These are phyloP conservation scores for Catocala sponsa DNA, from an alignment of 2,888 invertebrate species.

Conservation along the genomic window DNA sequence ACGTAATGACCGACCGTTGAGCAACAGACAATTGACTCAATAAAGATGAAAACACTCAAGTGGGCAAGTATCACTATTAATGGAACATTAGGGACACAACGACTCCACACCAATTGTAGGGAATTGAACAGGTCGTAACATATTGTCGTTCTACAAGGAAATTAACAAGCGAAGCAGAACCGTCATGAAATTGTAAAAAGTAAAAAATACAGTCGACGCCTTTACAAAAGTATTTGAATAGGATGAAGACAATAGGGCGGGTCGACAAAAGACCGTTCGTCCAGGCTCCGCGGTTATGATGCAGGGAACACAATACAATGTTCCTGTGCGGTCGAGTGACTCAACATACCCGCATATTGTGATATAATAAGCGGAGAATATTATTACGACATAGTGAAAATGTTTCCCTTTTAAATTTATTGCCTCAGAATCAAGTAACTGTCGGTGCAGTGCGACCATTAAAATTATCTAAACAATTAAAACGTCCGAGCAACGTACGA, in stretches of 20 bases:
- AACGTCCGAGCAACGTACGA: constrained; percentile 23
- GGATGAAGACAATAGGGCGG: constrained; percentile 75
- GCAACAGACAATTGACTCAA: constrained; percentile 83
- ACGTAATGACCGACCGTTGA: constrained; percentile 75
- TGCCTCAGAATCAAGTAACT: constrained; percentile 28
- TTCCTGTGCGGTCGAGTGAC: constrained; percentile 79
- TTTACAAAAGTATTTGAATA: constrained; percentile 74
- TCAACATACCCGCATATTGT: constrained; percentile 73
- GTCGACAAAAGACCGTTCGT: constrained; percentile 76
- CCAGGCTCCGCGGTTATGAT: constrained; percentile 71
- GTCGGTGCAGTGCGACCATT: constrained; percentile 20
- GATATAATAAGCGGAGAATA: constrained; percentile 53
- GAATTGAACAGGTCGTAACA: constrained; percentile 55
- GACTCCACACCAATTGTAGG: constrained; percentile 56
- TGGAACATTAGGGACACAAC: constrained; percentile 70
- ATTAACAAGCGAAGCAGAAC: constrained; percentile 57
- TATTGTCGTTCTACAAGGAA: constrained; percentile 53
- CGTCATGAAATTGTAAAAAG: constrained; percentile 61
- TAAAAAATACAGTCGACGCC: constrained; percentile 62
- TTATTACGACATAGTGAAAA: constrained; percentile 45
- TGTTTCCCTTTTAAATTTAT: constrained; percentile 42
- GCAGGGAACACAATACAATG: constrained; percentile 74
- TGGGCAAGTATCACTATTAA: constrained; percentile 74
- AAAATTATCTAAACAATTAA: constrained; percentile 44
- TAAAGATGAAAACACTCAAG: constrained; percentile 79